phyloP scores from a whole-genome alignment of 2,113 vertebrate genomes.

The Bos indicus region DNA sequence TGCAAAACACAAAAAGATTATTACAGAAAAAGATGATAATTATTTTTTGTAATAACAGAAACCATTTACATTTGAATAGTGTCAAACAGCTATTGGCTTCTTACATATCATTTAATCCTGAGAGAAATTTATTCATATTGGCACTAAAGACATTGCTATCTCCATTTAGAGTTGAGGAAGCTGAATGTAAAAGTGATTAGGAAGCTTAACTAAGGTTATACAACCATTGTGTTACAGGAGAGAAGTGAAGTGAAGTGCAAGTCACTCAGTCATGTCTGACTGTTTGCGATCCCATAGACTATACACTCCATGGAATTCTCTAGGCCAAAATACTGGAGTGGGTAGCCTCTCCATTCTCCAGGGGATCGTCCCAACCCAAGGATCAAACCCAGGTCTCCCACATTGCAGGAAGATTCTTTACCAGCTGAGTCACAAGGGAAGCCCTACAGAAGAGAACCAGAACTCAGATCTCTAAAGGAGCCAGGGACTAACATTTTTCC shows the following conservation, averaged over 20 bases:
- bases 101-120: neutral
- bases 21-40: neutral
- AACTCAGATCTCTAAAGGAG: neutral
- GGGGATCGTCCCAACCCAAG: neutral
- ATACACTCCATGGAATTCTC: neutral
- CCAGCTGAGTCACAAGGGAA: neutral
- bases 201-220: neutral
- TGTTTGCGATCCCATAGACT: neutral
- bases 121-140: neutral
- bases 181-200: neutral
- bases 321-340: neutral
- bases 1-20: neutral
- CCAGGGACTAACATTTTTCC: neutral
- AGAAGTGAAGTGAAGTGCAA: neutral
- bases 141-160: neutral
- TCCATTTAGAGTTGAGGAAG: neutral
- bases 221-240: neutral
- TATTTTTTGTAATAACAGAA: neutral
- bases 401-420: neutral
- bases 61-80: neutral
- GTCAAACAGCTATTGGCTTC: neutral
- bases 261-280: neutral
- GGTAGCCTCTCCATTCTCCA: neutral
- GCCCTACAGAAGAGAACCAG: neutral
- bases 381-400: neutral